phyloP scores from a whole-genome alignment of 2,888 invertebrate species.

The Meta bourneti region DNA sequence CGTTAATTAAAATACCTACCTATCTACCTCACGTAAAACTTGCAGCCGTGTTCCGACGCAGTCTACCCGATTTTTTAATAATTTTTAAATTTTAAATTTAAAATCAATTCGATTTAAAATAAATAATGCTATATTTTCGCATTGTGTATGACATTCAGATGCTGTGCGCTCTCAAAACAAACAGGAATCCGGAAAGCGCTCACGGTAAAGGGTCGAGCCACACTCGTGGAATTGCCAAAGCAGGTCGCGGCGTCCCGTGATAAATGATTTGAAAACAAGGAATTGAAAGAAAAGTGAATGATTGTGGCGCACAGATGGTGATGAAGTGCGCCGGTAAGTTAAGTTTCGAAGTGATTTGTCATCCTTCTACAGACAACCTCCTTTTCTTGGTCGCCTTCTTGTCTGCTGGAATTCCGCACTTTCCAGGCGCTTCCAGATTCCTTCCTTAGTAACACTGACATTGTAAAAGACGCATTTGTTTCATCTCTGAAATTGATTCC shows the following conservation, averaged over 20 bases:
- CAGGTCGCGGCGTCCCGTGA: background rate
- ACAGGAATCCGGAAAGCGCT: no score
- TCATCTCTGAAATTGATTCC: background rate
- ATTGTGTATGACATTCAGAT: no score
- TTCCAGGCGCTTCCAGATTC: background rate
- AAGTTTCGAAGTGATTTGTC: slow-evolving; percentile 30
- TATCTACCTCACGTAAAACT: no score
- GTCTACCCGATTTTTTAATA: no score
- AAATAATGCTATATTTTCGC: no score
- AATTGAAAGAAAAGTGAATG: background rate
- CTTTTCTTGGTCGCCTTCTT: background rate
- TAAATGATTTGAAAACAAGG: background rate
- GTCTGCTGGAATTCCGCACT: background rate
- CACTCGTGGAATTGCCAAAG: no score
- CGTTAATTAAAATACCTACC: no score
- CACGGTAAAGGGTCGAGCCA: no score
- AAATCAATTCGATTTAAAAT: no score
- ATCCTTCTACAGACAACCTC: background rate
- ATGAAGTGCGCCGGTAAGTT: slow-evolving; percentile 10
- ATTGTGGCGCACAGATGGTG: background rate
- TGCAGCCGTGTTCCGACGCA: no score
- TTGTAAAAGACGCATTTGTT: background rate
- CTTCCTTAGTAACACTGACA: background rate
- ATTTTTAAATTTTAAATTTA: no score
- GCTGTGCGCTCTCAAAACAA: background rate